These are phyloP conservation scores for Cabera pusaria DNA, from an alignment of 2,888 invertebrate species.

Conservation along the genomic window DNA sequence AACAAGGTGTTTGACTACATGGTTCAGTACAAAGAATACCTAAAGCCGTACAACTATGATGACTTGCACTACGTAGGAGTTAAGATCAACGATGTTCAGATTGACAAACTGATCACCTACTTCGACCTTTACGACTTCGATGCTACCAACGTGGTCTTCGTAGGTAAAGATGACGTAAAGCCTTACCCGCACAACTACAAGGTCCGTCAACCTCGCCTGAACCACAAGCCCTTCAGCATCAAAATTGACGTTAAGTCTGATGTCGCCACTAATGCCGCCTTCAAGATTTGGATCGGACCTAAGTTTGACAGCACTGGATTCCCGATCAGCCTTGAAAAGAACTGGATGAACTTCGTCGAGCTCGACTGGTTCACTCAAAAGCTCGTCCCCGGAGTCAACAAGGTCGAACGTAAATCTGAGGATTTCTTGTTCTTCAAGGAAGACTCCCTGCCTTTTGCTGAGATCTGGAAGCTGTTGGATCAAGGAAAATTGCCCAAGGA, in stretches of 20 bases:
- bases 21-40: slow-evolving; percentile 83
- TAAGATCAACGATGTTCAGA: slow-evolving; percentile 83
- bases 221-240: slow-evolving; percentile 87
- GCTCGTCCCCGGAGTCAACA: slow-evolving; percentile 85
- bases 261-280: slow-evolving; percentile 78
- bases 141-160: slow-evolving; percentile 79
- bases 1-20: slow-evolving; percentile 83
- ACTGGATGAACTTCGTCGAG: slow-evolving; percentile 84
- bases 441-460: slow-evolving; percentile 84
- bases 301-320: slow-evolving; percentile 85
- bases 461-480: slow-evolving; percentile 83
- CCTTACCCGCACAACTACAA: slow-evolving; percentile 64
- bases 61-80: slow-evolving; percentile 84
- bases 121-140: slow-evolving; percentile 87
- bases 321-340: slow-evolving; percentile 76
- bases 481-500: slow-evolving; percentile 79
- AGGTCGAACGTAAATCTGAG: slow-evolving; percentile 85
- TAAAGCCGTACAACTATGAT: slow-evolving; percentile 83
- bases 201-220: slow-evolving; percentile 87
- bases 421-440: slow-evolving; percentile 85
- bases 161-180: slow-evolving; percentile 50
- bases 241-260: slow-evolving; percentile 84
- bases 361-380: slow-evolving; percentile 84
- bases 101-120: slow-evolving; percentile 85
- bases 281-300: slow-evolving; percentile 88